phyloP scores from a whole-genome alignment of 2,113 vertebrate species.

The Ascaphus truei region DNA sequence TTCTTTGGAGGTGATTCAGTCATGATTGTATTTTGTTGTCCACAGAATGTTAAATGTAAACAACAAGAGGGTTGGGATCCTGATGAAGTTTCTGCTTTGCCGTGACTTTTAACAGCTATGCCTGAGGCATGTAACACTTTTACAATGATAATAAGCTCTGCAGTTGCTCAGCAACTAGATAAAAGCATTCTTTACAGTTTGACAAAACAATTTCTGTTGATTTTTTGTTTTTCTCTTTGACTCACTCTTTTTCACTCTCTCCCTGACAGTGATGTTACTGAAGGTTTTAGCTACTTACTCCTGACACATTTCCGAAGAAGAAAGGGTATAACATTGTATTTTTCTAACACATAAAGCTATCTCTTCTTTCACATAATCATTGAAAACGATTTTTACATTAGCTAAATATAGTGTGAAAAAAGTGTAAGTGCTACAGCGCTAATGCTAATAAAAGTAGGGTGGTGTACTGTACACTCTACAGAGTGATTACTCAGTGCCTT shows the following conservation, averaged over 20 bases:
- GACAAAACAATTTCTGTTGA: constrained; percentile 50
- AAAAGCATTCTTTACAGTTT: constrained; percentile 22
- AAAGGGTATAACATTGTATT: no score
- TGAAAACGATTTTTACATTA: no score
- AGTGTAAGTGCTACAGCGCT: no score
- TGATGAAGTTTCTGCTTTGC: constrained; percentile 44
- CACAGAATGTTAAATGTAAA: constrained; percentile 45
- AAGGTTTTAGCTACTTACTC: not conserved
- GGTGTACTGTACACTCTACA: no score
- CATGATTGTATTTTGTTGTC: constrained; percentile 39
- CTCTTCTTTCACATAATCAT: no score
- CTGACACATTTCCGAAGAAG: not conserved
- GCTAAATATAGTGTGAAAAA: no score
- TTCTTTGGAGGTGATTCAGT: not conserved
- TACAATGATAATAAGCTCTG: constrained; percentile 48
- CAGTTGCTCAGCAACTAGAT: constrained; percentile 40
- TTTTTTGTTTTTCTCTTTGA: constrained; percentile 17
- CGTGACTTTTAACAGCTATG: constrained; percentile 45
- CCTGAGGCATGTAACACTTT: constrained; percentile 39
- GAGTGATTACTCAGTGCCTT: no score
- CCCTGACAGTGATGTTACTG: not conserved
- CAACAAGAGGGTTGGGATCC: constrained; percentile 44
- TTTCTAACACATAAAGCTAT: no score
- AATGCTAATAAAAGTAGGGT: no score
- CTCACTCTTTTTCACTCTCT: not conserved